Evolutionary conservation across 2,113 vertebrate genomes (phyloP).

Genomic region (Peucedramus taeniatus): DNA sequence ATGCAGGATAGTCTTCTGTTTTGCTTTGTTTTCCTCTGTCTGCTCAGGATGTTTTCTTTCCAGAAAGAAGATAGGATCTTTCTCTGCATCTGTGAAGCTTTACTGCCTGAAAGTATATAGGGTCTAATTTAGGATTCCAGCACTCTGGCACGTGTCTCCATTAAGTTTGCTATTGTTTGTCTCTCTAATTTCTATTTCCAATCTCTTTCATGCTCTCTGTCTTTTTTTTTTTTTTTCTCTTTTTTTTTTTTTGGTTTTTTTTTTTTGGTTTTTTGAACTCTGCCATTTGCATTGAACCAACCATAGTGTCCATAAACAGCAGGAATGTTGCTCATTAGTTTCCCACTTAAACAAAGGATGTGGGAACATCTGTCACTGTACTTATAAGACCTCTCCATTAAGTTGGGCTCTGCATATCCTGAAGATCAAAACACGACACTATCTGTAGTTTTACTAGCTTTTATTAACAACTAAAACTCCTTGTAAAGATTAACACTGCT

Average conservation of each 20-base stretch:
- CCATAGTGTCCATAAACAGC: not conserved
- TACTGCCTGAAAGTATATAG: not conserved
- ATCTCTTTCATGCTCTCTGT: not conserved
- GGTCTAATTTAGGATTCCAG: not conserved
- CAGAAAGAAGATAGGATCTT: slow-evolving; percentile 31
- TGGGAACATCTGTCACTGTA: slow-evolving; percentile 64
- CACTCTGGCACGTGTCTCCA: not conserved
- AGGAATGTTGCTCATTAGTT: slow-evolving; percentile 17
- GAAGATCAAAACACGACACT: not conserved
- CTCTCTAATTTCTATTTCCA: not conserved
- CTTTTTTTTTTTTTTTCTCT: not conserved
- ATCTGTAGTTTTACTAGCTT: not conserved
- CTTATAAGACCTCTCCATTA: slow-evolving; percentile 62
- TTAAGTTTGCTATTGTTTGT: slow-evolving; percentile 4
- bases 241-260: too few relatives aligned
- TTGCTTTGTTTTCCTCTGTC: not conserved
- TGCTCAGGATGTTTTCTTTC: not conserved
- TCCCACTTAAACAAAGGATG: not conserved
- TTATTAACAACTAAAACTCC: not conserved
- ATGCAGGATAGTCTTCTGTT: not conserved
- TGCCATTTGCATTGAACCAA: not conserved
- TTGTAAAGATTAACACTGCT: not conserved
- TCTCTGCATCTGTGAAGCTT: slow-evolving; percentile 14
- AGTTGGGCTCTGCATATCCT: not conserved
- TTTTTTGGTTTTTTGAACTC: not conserved